Conservation (phyloP, 2,888 invertebrate species). For the Nycteola revayana region DNA sequence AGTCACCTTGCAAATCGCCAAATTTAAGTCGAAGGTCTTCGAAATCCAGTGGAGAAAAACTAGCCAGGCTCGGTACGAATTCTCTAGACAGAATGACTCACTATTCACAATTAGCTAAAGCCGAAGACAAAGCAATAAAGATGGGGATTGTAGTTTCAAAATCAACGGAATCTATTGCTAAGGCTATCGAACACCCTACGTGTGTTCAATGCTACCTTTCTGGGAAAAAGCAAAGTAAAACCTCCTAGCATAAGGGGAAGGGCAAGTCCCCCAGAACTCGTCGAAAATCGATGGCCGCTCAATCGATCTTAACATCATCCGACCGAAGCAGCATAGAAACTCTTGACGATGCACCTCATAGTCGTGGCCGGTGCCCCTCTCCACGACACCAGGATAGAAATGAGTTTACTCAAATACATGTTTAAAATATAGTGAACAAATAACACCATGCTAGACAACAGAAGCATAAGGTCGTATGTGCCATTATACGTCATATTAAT, state of each 20-base stretch:
- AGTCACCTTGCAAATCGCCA: conserved; percentile 73
- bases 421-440: conserved; percentile 60
- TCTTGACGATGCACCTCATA: conserved; percentile 55
- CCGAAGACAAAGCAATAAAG: conserved; percentile 75
- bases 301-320: conserved; percentile 62
- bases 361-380: conserved; percentile 62
- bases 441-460: too few species aligned
- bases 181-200: conserved; percentile 85
- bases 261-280: conserved; percentile 83
- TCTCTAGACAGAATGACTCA: conserved; percentile 74
- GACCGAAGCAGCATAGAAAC: conserved; percentile 75
- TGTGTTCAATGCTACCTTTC: conserved; percentile 89
- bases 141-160: conserved; percentile 82
- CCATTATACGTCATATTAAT: too few species aligned
- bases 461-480: too few species aligned
- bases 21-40: conserved; percentile 70
- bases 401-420: conserved; percentile 82
- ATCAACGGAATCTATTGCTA: conserved; percentile 78
- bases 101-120: conserved; percentile 75
- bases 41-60: conserved; percentile 66
- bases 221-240: conserved; percentile 80
- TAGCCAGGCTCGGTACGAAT: conserved; percentile 73
- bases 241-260: conserved; percentile 86
- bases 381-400: conserved; percentile 50
- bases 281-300: conserved; percentile 59